Evolutionary conservation across 2,888 invertebrate genomes (phyloP), one percentile per base, ranked within the genome.

Genomic region (Pandemis corylana): DNA sequence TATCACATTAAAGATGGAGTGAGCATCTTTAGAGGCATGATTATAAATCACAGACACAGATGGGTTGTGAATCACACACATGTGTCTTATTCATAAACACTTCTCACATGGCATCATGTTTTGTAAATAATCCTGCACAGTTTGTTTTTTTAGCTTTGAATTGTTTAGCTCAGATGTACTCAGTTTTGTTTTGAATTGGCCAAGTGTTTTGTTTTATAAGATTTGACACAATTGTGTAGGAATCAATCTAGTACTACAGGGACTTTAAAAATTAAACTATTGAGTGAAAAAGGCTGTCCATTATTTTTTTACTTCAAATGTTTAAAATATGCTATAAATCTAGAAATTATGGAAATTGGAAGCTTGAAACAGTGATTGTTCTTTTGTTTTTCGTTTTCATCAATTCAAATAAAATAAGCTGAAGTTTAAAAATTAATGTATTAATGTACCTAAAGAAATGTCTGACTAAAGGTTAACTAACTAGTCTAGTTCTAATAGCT

Each of bases 41-140:
- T 74, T 78, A 80, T 83, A 84, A 85, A 86, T 84, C 83, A 82
- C 76, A 77, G 68, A 66, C 72, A 81, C 89, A 90, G 83, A 86
- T 87, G 85, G 86, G 80, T 77, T 75, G 83, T 88, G 89, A 88
- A 85, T 89, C 89, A 89, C 36, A 79, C 81, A 85, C 82, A 83
- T 83, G 82, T 85, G 85, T 80, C 76, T 71, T 78, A 81, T 79
- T 74, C 79, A 81, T 83, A 84, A 83, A 84, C 82, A 67, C 44
- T 70, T 66, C 73, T 73, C 75, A 75, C 51, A 75, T 75, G 74
- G 71, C 46, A 71, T 61, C 36, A 62, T 74, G 74, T 66, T 69
- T 70, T 74, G 74, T 74, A 74, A 74, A 74, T 74, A 74, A 59
- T 70, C 66, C 12, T 61, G 42, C 59, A 42, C 13, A 53, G 74